Evolutionary conservation across 2,113 vertebrate genomes (phyloP), one percentile per base, ranked within the genome.

Genomic region (Corythaixoides concolor): DNA sequence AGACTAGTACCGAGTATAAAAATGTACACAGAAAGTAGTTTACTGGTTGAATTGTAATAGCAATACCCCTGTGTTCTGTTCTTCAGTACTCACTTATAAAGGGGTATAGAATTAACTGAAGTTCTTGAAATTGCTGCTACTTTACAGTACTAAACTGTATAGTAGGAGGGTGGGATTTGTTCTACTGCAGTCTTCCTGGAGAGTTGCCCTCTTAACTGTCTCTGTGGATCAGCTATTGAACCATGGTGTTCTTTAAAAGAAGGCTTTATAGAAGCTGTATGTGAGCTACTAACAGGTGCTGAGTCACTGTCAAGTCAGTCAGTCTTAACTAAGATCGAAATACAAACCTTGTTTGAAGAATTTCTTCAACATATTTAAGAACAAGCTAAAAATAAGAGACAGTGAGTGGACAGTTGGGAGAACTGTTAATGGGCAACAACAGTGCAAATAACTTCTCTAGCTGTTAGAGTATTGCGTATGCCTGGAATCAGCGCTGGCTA

Each of bases 401-500:
- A 53, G 79, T 64, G 68, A 88, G 70, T 10, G 13, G 55, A 67
- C 30, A 43, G 28, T 70, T 88, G 69, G 37, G 59, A 82, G 73
- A 90, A 75, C 77, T 47, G 45, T 66, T 85, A 68, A 33, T 33
- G 90, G 80, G 69, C 95, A 91, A 33, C 60, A 84, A 22, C 0
- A 0, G 33, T 89, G 83, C 92, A 87, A 64, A 69, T 89, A 63
- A 72, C 39, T 94, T 86, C 72, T 95, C 80, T 93, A 87, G 74
- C 62, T 93, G 50, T 89, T 91, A 89, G 90, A 87, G 75, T 89
- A 60, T 59, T 66, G 50, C 9, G 3, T 80, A 41, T 92, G 50
- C 87, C 26, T 45, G 2, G 81, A 84, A 85, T 95, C 73, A 33
- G 95, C 90, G 28, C 92, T 94, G 96, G 90, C 96, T 64, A 19